Base-by-base conservation (phyloP, 2,888 invertebrate species). In the Cantharis lateralis region DNA sequence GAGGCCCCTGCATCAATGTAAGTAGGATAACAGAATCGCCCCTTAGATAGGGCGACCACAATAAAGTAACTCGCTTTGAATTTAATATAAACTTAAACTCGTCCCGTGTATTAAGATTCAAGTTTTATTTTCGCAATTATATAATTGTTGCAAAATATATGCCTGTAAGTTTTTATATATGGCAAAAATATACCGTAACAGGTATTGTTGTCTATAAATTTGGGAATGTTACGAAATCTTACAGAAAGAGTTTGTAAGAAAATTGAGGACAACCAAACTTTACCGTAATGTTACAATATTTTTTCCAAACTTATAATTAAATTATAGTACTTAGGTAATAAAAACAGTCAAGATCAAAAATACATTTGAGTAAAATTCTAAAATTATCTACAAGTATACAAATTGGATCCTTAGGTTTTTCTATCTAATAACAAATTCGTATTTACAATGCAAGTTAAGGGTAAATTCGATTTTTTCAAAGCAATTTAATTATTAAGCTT, bases 361-460 rank as follows among this genome's bases (percentile, higher is more conserved):
- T 78, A 78, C 78, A 72, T 74, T 63, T 15, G 78, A 72, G 72
- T 75, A 75, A 78, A 61, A 81, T 75, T 79, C 48, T 79, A 79
- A 84, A 83, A 82, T 82, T 83, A 84, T 84, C 84, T 85, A 86
- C 84, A 83, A 82, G 84, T 85, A 85, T 86, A 86, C 84, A 86
- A 85, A 85, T 85, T 84, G 80, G 83, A 81, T 84, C 82, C 84
- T 83, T 84, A 84, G 85, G 85, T 66, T 66, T 86, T 85, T 85
- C 85, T 86, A 86, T 85, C 84, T 81, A 84, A 85, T 86, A 86
- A 86, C 86, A 86, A 84, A 85, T 84, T 82, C 73, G 68, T 78
- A 76, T 78, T 76, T 66, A 77, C 48, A 78, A 76, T 76, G 74
- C 48, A 76, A 78, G 74, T 77, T 77, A 77, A 74, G 74, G 77